Conservation (phyloP, 2,888 invertebrate genomes). For the Hyppa rectilinea region DNA sequence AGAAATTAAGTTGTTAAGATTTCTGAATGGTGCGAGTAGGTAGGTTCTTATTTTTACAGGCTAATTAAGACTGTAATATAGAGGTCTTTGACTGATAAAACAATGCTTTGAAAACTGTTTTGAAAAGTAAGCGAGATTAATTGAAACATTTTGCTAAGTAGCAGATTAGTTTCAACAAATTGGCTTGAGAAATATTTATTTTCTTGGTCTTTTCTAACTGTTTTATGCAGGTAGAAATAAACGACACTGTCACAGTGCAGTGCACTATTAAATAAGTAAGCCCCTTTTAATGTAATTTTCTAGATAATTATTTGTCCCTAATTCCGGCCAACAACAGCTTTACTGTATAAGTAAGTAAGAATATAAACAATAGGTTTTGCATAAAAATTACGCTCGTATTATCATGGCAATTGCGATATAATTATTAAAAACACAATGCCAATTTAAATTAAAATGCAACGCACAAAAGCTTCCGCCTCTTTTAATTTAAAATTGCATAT, state of each 20-base stretch:
- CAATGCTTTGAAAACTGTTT: conserved; percentile 2
- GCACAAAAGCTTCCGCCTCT: conserved; percentile 33
- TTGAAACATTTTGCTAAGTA: neutral
- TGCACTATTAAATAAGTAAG: neutral
- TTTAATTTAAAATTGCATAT: conserved; percentile 40
- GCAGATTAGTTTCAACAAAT: neutral
- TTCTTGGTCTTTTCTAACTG: neutral
- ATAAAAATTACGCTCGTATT: conserved; percentile 25
- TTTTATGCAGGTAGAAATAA: neutral
- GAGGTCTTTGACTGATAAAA: conserved; percentile 11
- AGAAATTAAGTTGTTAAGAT: conserved; percentile 35
- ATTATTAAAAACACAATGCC: conserved; percentile 51
- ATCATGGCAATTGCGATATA: conserved; percentile 34
- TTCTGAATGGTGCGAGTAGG: conserved; percentile 5
- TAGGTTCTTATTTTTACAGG: conserved; percentile 11
- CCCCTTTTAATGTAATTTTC: conserved; percentile 17
- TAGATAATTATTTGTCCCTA: conserved; percentile 6
- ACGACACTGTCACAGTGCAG: neutral
- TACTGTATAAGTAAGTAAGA: neutral
- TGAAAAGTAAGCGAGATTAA: neutral
- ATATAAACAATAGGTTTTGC: conserved; percentile 6
- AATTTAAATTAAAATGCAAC: conserved; percentile 43
- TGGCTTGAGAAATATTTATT: neutral
- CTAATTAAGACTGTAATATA: conserved; percentile 25
- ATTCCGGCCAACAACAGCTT: conserved; percentile 2